Evolutionary conservation across 2,113 vertebrate genomes (phyloP).

Genomic region (Phylloscopus whistleri): DNA sequence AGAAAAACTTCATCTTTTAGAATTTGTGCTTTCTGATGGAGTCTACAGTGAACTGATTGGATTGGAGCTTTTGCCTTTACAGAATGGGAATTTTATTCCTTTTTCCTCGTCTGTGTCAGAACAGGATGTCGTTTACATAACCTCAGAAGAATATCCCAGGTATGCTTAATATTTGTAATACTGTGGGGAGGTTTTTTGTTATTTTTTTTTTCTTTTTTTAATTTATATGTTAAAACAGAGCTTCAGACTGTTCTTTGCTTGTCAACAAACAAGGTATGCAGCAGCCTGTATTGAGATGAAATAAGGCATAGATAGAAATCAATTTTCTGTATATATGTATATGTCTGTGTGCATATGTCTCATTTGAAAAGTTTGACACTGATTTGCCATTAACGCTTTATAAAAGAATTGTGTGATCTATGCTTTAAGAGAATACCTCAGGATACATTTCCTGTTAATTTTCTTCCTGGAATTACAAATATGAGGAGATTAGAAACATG

Average conservation of each 20-base stretch:
- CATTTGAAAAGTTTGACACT: background rate
- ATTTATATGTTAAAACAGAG: background rate
- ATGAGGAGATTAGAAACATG: background rate
- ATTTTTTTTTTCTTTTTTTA: background rate
- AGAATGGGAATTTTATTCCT: constrained; percentile 82
- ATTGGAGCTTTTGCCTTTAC: constrained; percentile 90
- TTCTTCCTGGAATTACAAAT: background rate
- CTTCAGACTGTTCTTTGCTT: background rate
- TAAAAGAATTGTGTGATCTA: background rate
- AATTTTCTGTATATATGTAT: background rate
- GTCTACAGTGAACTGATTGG: constrained; percentile 93
- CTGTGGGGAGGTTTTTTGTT: background rate
- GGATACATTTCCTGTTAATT: background rate
- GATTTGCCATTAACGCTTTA: background rate
- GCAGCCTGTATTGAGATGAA: background rate
- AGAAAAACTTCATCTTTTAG: constrained; percentile 87
- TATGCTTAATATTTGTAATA: constrained; percentile 55
- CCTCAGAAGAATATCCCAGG: constrained; percentile 92
- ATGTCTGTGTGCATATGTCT: background rate
- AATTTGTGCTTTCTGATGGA: constrained; percentile 87
- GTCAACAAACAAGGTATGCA: background rate
- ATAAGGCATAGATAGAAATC: background rate
- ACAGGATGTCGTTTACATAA: constrained; percentile 89
- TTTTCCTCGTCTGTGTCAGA: constrained; percentile 92
- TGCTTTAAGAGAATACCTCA: background rate